Evolutionary conservation across 2,113 vertebrate species (phyloP), one percentile per base, ranked within the genome.

Genomic region (Collichthys lucidus): DNA sequence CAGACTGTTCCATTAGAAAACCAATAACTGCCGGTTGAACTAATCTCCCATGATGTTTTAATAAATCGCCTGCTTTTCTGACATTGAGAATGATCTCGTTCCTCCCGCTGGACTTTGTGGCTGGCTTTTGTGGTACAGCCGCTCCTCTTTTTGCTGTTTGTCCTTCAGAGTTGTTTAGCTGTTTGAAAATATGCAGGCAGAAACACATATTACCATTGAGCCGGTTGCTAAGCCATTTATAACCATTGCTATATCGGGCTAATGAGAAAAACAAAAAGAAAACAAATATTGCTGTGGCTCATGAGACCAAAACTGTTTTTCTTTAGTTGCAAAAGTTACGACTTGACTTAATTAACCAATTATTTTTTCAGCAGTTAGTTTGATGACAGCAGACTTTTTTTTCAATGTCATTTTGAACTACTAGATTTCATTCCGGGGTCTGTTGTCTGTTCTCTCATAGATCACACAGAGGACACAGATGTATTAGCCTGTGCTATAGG

Each of bases 21-120:
- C 93, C 92, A 93, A 92, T 94, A 94, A 92, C 87, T 68, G 82
- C 72, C 68, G 84, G 82, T 88, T 91, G 77, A 90, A 88, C 92
- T 94, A 93, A 94, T 94, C 92, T 93, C 90, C 91, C 83, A 69
- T 89, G 91, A 93, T 92, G 93, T 90, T 91, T 93, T 91, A 92
- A 93, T 93, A 93, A 92, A 93, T 93, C 74, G 83, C 79, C 66
- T 65, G 69, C 87, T 89, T 92, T 91, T 90, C 79, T 87, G 91
- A 91, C 91, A 93, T 84, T 91, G 92, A 94, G 87, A 93, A 88
- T 12, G 85, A 86, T 91, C 82, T 76, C 5, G 64, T 52, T 88
- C 87, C 85, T 91, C 83, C 80, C 70, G n/a, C 70, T 9, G 82
- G 88, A 91, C 85, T 81, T 69, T 79, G 44, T 74, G 70, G 62